Base-by-base conservation (phyloP, 2,113 vertebrate species). In the Ciconia maguari region DNA sequence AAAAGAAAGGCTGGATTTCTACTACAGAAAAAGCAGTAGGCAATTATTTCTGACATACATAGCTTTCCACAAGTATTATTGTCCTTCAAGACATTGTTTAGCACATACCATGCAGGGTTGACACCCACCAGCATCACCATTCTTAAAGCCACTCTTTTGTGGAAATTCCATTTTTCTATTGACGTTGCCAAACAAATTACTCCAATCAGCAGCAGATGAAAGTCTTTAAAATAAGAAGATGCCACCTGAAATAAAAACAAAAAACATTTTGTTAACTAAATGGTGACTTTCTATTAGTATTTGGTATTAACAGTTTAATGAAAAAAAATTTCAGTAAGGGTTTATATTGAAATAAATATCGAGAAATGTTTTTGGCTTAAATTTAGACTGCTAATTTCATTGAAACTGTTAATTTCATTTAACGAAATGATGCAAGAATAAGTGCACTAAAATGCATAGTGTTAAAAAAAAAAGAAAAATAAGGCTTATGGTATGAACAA, bases 141-240 rank as follows among this genome's bases (percentile, higher is more conserved):
- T 95, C 78, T 98, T 94, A 99, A 97, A 83, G 99, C 99, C 44
- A 99, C 98, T 93, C 99, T 98, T 83, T 98, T 99, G 93, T 99
- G 99, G 70, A 99, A 98, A 95, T 99, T 99, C 99, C 99, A 99
- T 97, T 99, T 99, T 97, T 99, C 99, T 93, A 99, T 99, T 87
- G 99, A 99, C 0, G 99, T 99, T 95, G 99, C 98, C 85, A 99
- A 98, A 94, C 99, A 99, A 97, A 99, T 98, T 34, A 99, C 98
- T 87, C 99, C 99, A 78, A 98, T 98, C 76, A 99, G 89, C 61
- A 99, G 89, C 60, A 99, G 96, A 94, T 99, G 99, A 96, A 99
- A 99, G 89, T 99, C 99, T 98, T 98, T 99, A 96, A 99, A 99
- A 97, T 99, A 99, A 90, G 98, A 81, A 57, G 98, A 97, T 41